Base-by-base conservation (phyloP, 2,797 vertebrate species). In the Otus scops region DNA sequence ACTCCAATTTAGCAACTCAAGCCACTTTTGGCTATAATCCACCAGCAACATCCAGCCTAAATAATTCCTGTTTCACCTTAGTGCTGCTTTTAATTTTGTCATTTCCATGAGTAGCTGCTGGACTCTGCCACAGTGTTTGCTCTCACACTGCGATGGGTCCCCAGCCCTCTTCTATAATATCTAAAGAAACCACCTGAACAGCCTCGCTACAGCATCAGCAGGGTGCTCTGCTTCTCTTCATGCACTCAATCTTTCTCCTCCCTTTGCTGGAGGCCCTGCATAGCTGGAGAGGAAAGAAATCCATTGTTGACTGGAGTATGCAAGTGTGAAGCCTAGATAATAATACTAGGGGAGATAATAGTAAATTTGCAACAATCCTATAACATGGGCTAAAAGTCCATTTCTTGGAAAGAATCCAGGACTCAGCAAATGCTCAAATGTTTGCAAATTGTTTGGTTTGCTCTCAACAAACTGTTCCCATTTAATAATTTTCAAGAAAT, bases 81-180 rank as follows among this genome's bases (percentile, higher is more conserved):
- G 68, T 3, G 8, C 38, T 70, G 23, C 28, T 69, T 83, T 79
- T 38, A 45, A 32, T 59, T 78, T 69, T 80, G n/a, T 13, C 24
- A 6, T 43, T 91, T 88, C 59, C 20, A 0, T 3, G 32, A 63
- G 38, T 14, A 71, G 39, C 38, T 78, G 28, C 43, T 47, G 63
- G 50, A 48, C 14, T 47, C 30, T 2, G 1, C 4, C 48, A n/a
- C 0, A 0, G 8, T 3, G 6, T 38, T 82, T 78, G n/a, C 7
- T 60, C 8, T 30, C 68, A 13, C 23, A 6, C 41, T 6, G 26
- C 1, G 17, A 50, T 0, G 2, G 13, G 0, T 84, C 43, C 41
- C 14, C 43, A 67, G 22, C 38, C 18, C 26, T 67, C 28, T n/a
- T 51, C 34, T 57, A 21, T 27, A 9, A 10, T 3, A 32, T 2